Evolutionary conservation across 1,140 invertebrate genomes (phyloP).

Genomic region (Drosophila mauritiana): DNA sequence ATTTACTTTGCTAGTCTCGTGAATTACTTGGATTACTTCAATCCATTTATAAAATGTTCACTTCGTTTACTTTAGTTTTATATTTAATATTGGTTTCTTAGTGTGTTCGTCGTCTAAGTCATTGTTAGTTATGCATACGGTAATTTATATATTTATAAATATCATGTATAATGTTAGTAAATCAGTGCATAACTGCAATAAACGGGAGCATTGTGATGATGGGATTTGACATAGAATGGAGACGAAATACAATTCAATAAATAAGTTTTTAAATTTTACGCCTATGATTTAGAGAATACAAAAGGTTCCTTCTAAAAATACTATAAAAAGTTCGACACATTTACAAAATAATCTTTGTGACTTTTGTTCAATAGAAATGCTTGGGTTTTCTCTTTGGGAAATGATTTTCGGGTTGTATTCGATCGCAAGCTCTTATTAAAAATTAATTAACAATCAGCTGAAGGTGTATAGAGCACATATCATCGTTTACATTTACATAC

Average conservation of each 20-base stretch:
- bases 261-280: constrained; percentile 35
- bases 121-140: constrained; percentile 65
- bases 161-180: constrained; percentile 51
- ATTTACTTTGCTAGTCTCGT: constrained; percentile 77
- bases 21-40: constrained; percentile 36
- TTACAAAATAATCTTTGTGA: constrained; percentile 45
- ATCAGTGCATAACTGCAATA: constrained; percentile 72
- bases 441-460: constrained; percentile 79
- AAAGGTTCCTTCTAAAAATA: constrained; percentile 56
- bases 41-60: constrained; percentile 67
- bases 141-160: constrained; percentile 51
- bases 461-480: constrained; percentile 68
- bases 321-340: constrained; percentile 67
- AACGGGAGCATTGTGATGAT: constrained; percentile 37
- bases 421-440: constrained; percentile 74
- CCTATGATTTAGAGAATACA: constrained; percentile 48
- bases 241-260: constrained; percentile 47
- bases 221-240: constrained; percentile 13
- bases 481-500: constrained; percentile 51
- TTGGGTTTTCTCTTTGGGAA: constrained; percentile 47
- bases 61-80: constrained; percentile 38
- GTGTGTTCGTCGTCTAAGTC: constrained; percentile 76
- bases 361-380: constrained; percentile 42
- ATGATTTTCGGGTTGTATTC: constrained; percentile 50
- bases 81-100: constrained; percentile 57